Evolutionary conservation across 2,113 vertebrate species (phyloP), one percentile per base, ranked within the genome.

Genomic region (Patagioenas fasciata): DNA sequence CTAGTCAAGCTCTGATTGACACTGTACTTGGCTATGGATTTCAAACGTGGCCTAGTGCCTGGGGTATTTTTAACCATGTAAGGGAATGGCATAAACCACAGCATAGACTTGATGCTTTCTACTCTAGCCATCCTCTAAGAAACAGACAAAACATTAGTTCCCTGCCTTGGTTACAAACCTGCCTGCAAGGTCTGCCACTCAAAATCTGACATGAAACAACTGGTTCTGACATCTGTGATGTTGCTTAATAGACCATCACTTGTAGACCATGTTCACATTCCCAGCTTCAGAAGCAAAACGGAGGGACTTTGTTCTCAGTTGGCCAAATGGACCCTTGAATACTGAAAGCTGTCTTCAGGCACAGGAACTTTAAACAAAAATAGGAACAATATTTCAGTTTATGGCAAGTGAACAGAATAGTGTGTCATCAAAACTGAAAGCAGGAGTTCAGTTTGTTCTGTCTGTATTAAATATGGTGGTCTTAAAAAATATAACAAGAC

Each of bases 31-130:
- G 75, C 75, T 44, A 17, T 65, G 44, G 47, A 64, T 86, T 90
- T 89, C 60, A 74, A 60, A 58, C 15, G 31, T 73, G 58, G 69
- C 28, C n/a, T 70, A 17, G 13, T 83, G 88, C 80, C 56, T 19
- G 13, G 20, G 51, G 51, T 80, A 67, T 73, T 91, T 97, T 94
- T 93, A 95, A 83, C 72, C 48, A 36, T 74, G 50, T 84, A 67
- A 85, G 50, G 34, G 38, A 88, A 88, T 40, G 17, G 31, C 56
- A 66, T 40, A 57, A 80, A 48, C 44, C 1, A 1, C 20, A 84
- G 34, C 24, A 25, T 4, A 60, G 26, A 14, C 28, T 31, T 56
- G 28, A 42, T 2, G 3, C 31, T 88, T 91, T 71, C 28, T 3
- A 0, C 23, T 70, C 31, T 44, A 85, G 26, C n/a, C 40, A 66